A percentile compares a stretch with the other conserved stretches of the same genome.
phyloP scores from a whole-genome alignment of 2,797 vertebrate species.

The Synanceia verrucosa region DNA sequence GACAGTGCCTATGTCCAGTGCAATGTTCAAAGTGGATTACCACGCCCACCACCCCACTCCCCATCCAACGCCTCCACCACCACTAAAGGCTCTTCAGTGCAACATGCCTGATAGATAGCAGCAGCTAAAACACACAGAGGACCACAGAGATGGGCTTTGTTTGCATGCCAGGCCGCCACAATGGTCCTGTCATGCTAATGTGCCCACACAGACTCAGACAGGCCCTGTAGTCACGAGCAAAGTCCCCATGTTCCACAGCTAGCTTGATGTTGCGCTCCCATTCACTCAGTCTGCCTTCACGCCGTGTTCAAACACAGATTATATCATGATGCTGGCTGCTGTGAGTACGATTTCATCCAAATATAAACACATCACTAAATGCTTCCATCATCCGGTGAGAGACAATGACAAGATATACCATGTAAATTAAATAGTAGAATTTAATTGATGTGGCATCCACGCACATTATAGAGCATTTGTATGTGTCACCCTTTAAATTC shows the following conservation, averaged over 20 bases:
- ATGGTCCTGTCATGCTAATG: constrained; percentile 65
- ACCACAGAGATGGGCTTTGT: constrained; percentile 73
- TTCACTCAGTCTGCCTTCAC: constrained; percentile 24
- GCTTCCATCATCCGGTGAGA: not conserved
- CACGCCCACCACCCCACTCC: not conserved
- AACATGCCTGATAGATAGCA: constrained; percentile 54
- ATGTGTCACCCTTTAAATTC: not conserved
- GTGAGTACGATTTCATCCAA: not conserved
- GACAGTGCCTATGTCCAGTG: constrained; percentile 32
- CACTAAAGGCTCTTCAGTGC: constrained; percentile 38
- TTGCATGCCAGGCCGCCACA: constrained; percentile 60
- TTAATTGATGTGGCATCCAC: not conserved
- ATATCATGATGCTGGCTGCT: not conserved
- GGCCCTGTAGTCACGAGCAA: constrained; percentile 54
- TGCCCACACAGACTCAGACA: constrained; percentile 73
- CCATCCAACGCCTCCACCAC: constrained; percentile 10
- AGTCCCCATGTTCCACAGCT: constrained; percentile 42
- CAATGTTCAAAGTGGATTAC: constrained; percentile 12
- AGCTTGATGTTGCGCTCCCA: constrained; percentile 26
- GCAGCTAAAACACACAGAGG: constrained; percentile 50
- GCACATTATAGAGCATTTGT: not conserved
- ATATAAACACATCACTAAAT: not conserved
- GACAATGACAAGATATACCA: not conserved
- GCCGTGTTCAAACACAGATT: constrained; percentile 20
- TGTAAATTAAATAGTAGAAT: not conserved